Evolutionary conservation across 2,797 vertebrate species (phyloP), one percentile per base, ranked within the genome.

Genomic region (Tauraco hartlaubi): DNA sequence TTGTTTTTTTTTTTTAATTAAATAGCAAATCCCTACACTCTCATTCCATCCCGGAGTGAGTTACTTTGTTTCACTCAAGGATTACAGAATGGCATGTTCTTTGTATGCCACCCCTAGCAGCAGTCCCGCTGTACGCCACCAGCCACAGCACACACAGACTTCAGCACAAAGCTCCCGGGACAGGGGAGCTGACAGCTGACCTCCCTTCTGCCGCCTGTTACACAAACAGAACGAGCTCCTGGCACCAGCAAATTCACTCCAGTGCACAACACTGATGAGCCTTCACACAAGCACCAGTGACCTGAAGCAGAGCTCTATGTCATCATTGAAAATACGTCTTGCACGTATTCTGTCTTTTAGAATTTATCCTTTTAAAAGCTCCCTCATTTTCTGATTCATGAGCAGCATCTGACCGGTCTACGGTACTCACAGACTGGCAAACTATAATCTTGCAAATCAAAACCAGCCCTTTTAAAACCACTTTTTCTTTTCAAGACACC

Each of bases 51-150:
- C 20, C 2, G 3, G 14, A 48, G 39, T 4, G 8, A 43, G 17
- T 35, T 43, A 12, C 26, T 23, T 4, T 33, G 41, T 29, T 73
- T 56, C 9, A 14, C 17, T 51, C 35, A 37, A 31, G 41, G 12
- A 26, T 29, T 61, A 26, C 17, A 12, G 62, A 87, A n/a, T 15
- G 0, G 0, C 28, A 17, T 22, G 5, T 20, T 76, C n/a, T 84
- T 80, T 3, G 4, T 15, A 1, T 6, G 7, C 17, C 17, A 13
- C 1, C 3, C 19, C 28, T 49, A 35, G 29, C 39, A 61, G 33
- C 51, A 33, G 13, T 12, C 28, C 29, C 23, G 8, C n/a, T 11
- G 13, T 14, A 72, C 15, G 11, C 33, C 44, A 2, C n/a, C 61
- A 52, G 31, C 35, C 39, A 29, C 49, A 64, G 46, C 16, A 1